These are phyloP conservation scores for Euphonia xanthogaster DNA, from an alignment of 2,797 vertebrate species.

Conservation along the genomic window DNA sequence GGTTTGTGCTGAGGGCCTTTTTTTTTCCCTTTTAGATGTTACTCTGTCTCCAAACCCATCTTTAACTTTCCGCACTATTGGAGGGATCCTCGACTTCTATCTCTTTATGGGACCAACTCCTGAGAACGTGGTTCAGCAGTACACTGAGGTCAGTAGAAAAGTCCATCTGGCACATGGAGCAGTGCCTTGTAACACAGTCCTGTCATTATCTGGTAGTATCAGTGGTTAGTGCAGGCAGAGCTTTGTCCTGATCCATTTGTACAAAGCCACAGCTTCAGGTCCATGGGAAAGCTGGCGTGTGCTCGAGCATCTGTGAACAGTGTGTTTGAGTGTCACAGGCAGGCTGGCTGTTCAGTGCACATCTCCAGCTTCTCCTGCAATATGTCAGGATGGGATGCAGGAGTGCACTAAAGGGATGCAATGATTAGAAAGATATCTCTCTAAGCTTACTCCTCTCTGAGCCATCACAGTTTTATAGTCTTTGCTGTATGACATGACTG, in stretches of 20 bases:
- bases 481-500: neutral
- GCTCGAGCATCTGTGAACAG: neutral
- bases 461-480: neutral
- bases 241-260: neutral
- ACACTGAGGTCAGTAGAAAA: conserved; percentile 38
- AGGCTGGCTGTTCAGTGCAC: neutral
- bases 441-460: neutral
- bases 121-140: conserved; percentile 45
- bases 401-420: neutral
- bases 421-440: neutral
- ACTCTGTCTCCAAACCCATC: conserved; percentile 54
- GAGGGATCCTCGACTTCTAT: conserved; percentile 58
- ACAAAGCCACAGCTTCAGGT: neutral
- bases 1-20: neutral
- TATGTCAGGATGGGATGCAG: neutral
- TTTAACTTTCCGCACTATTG: conserved; percentile 53
- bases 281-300: rapidly evolving
- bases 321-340: neutral
- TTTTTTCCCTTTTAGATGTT: conserved; percentile 30
- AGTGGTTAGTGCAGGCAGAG: neutral
- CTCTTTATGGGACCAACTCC: conserved; percentile 50
- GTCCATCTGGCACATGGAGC: rapidly evolving
- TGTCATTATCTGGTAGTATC: neutral
- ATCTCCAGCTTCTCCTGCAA: neutral
- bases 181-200: neutral